Evolutionary conservation across 1,140 invertebrate genomes (phyloP).

Genomic region (Carposina sasakii): DNA sequence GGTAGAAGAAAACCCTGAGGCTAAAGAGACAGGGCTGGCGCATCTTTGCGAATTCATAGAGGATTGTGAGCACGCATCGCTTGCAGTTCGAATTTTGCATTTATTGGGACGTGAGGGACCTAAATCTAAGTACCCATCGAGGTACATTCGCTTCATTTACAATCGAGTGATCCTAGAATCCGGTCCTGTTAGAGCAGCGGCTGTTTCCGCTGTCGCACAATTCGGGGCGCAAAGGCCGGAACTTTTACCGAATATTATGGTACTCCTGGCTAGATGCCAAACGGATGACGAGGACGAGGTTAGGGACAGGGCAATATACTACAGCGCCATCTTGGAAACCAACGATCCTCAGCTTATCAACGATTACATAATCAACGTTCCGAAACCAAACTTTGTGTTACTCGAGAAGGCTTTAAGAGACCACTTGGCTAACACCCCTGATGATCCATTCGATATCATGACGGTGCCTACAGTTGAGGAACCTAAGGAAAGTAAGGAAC

Average conservation of each 20-base stretch:
- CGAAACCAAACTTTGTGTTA: slow-evolving; percentile 85
- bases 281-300: slow-evolving; percentile 99
- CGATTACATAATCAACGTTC: slow-evolving; percentile 88
- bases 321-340: slow-evolving; percentile 86
- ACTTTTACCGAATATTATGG: slow-evolving; percentile 90
- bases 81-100: slow-evolving; percentile 98
- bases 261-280: slow-evolving; percentile 89
- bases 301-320: slow-evolving; percentile 97
- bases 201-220: slow-evolving; percentile 96
- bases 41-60: slow-evolving; percentile 99
- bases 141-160: slow-evolving; percentile 99
- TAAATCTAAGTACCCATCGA: slow-evolving; percentile 92
- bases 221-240: slow-evolving; percentile 97
- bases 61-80: slow-evolving; percentile 97
- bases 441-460: slow-evolving; percentile 91
- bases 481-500: slow-evolving; percentile 66
- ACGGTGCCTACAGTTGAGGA: slow-evolving; percentile 83
- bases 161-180: slow-evolving; percentile 98
- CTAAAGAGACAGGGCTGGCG: slow-evolving; percentile 95
- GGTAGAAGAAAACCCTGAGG: slow-evolving; percentile 94
- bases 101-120: slow-evolving; percentile 98
- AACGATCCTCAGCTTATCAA: slow-evolving; percentile 80
- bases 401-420: slow-evolving; percentile 90
- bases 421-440: slow-evolving; percentile 82
- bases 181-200: slow-evolving; percentile 94